These are phyloP conservation scores for Tenualosa ilisha DNA, from an alignment of 2,797 vertebrate species.

Conservation along the genomic window DNA sequence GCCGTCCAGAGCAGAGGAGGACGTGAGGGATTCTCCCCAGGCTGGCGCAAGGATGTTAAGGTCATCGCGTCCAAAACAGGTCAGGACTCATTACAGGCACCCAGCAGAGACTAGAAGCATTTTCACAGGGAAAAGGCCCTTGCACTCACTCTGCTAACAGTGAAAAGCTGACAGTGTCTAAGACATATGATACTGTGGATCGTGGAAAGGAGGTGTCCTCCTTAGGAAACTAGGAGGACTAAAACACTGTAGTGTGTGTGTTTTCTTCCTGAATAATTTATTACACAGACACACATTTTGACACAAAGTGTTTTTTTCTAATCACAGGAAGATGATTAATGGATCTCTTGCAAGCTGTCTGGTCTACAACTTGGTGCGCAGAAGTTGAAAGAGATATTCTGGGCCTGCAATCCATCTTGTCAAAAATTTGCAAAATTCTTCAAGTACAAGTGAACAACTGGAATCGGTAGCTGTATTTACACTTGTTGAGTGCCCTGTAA, in stretches of 20 bases:
- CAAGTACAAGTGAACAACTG: slow-evolving; percentile 38
- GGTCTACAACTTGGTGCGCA: background rate
- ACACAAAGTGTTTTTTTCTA: background rate
- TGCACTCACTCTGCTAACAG: background rate
- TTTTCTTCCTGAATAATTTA: background rate
- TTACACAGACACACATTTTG: background rate
- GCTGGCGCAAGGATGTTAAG: slow-evolving; percentile 58
- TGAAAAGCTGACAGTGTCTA: background rate
- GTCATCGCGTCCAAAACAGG: slow-evolving; percentile 52
- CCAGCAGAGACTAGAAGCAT: slow-evolving; percentile 22
- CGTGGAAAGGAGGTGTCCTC: background rate
- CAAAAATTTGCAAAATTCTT: slow-evolving; percentile 34
- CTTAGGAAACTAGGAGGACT: background rate
- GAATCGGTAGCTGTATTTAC: slow-evolving; percentile 26
- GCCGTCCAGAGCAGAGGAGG: background rate
- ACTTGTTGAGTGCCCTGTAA: slow-evolving; percentile 31
- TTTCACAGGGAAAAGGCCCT: background rate
- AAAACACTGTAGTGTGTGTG: background rate
- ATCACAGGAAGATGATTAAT: background rate
- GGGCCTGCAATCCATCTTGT: background rate
- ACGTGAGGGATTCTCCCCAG: slow-evolving; percentile 40
- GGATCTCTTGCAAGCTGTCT: background rate
- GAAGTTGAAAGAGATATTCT: background rate
- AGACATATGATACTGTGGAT: background rate
- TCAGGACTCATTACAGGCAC: slow-evolving; percentile 53